These are phyloP conservation scores for Etheostoma spectabile DNA, from an alignment of 2,113 vertebrate species.

Conservation along the genomic window DNA sequence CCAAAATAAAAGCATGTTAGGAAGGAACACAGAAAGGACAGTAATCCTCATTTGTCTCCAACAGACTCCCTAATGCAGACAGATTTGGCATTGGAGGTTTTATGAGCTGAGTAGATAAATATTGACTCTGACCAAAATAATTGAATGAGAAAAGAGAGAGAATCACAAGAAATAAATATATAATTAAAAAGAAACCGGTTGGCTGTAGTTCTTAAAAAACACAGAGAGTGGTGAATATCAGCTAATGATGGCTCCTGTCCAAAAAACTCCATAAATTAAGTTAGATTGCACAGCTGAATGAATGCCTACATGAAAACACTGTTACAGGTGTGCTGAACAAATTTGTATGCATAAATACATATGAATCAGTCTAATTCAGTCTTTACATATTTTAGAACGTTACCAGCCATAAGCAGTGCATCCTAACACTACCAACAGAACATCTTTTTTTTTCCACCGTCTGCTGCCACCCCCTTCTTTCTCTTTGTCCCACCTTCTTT, in stretches of 20 bases:
- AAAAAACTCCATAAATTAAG: neutral
- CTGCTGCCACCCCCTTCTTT: slow-evolving; percentile 23
- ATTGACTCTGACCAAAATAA: slow-evolving; percentile 21
- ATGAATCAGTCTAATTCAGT: neutral
- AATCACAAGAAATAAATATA: neutral
- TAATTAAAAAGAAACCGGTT: neutral
- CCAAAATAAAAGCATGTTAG: neutral
- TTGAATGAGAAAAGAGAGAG: slow-evolving; percentile 1
- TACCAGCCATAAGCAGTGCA: neutral
- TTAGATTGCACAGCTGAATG: neutral
- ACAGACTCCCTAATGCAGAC: slow-evolving; percentile 28
- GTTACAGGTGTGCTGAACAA: neutral
- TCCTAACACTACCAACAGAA: slow-evolving; percentile 5
- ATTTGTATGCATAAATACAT: neutral
- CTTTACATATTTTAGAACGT: neutral
- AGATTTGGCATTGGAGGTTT: slow-evolving; percentile 47
- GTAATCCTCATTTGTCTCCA: slow-evolving; percentile 31
- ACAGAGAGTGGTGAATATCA: neutral
- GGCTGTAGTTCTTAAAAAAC: neutral
- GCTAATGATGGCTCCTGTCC: neutral
- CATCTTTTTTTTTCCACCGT: slow-evolving; percentile 14
- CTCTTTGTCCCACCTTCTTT: slow-evolving; percentile 19
- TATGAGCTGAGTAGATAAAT: slow-evolving; percentile 26
- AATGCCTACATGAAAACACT: neutral
- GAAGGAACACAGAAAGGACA: neutral